Evolutionary conservation across 2,888 invertebrate genomes (phyloP), one percentile per base, ranked within the genome.

Genomic region (Epirrita christyi): DNA sequence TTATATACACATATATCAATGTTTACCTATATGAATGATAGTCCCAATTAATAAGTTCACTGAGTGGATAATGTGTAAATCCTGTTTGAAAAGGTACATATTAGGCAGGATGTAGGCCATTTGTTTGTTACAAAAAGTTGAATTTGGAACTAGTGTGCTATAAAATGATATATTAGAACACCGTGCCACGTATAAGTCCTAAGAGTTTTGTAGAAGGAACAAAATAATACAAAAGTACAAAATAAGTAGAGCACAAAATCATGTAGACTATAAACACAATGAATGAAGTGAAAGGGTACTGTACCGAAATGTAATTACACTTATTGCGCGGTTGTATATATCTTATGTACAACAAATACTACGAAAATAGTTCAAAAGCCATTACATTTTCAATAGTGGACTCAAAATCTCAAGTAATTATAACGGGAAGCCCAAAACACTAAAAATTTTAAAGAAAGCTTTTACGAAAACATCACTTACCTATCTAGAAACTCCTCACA

Each of bases 201-300:
- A 57, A 64, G 58, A 59, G 47, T 54, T 54, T 57, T 29, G 27
- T 43, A 40, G 21, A 48, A 60, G 57, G 49, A 63, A 60, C 64
- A 72, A 72, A 72, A 80, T 73, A 73, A 79, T 72, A 73, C 71
- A 68, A 68, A 75, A 82, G 75, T 76, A 72, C 61, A 61, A 70
- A 83, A 71, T 88, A 92, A 90, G 91, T 92, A 86, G 91, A 92
- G 89, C 91, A 92, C 88, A 85, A 87, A 88, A 83, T 85, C 85
- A 75, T 83, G 53, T 83, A 21, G 21, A 21, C n/a, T n/a, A n/a
- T n/a, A n/a, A 3, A 85, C 81, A 85, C 85, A 84, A 84, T 85
- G 83, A 84, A 83, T 85, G 83, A 92, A 91, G 91, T 92, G 91
- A 92, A 92, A 92, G 91, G 91, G 85, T 86, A 79, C 78, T 86